These are phyloP conservation scores for Anabas testudineus DNA, from an alignment of 2,797 vertebrate genomes.

Conservation along the genomic window DNA sequence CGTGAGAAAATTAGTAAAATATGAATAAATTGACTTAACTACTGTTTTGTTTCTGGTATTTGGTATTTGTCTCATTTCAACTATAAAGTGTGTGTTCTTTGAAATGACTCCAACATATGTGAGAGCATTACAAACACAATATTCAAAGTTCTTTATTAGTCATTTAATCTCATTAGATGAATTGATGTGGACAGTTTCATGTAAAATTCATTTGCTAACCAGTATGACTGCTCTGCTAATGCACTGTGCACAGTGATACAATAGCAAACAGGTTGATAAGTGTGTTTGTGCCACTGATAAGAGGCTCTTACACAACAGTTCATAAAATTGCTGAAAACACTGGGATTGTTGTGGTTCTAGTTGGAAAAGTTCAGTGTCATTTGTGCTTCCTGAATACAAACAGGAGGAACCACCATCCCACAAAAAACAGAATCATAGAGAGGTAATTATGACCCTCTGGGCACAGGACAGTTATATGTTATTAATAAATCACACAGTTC, in stretches of 20 bases:
- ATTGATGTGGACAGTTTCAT: conserved; percentile 8
- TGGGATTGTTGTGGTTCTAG: conserved; percentile 3
- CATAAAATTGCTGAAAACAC: conserved; percentile 19
- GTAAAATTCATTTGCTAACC: conserved; percentile 8
- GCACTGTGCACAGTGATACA: conserved; percentile 20
- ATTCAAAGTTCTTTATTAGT: conserved; percentile 55
- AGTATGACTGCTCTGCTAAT: conserved; percentile 1
- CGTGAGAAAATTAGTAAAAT: conserved; percentile 35
- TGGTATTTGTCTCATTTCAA: conserved; percentile 1
- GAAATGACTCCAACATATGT: conserved; percentile 15
- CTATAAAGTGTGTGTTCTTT: background rate
- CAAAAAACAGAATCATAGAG: conserved; percentile 27
- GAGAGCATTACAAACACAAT: conserved; percentile 20
- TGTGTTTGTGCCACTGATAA: conserved; percentile 30
- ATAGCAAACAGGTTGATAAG: conserved; percentile 59
- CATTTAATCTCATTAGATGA: conserved; percentile 19
- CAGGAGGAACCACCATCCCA: conserved; percentile 13
- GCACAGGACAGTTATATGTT: conserved; percentile 12
- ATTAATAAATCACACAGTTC: conserved; percentile 42
- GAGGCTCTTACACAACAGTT: conserved; percentile 47
- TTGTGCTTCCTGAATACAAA: conserved; percentile 17
- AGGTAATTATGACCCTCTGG: conserved; percentile 36
- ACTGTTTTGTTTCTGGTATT: conserved; percentile 29
- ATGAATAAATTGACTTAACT: conserved; percentile 69
- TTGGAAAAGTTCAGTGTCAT: background rate